phyloP scores from a whole-genome alignment of 2,888 invertebrate genomes.

The Tetragnatha montana region DNA sequence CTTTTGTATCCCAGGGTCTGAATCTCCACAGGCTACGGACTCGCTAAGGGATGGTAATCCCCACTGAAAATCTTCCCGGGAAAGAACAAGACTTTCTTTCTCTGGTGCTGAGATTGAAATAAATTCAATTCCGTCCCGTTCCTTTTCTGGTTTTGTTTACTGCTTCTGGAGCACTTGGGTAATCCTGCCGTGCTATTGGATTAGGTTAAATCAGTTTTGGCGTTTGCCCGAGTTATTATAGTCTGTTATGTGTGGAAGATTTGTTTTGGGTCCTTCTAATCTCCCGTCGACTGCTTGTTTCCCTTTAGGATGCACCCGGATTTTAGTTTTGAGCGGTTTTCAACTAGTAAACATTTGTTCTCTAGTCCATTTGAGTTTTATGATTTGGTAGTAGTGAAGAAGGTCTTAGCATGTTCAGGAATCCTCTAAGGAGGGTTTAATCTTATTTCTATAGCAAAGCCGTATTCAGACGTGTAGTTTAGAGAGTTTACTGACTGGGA shows the following conservation, averaged over 20 bases:
- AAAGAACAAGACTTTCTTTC: neutral
- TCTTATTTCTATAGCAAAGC: too few relatives aligned
- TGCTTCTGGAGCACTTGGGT: neutral
- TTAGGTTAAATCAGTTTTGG: neutral
- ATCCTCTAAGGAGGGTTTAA: too few relatives aligned
- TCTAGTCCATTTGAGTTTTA: neutral
- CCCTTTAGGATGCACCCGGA: neutral
- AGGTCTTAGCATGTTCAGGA: too few relatives aligned
- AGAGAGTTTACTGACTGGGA: too few relatives aligned
- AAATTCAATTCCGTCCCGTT: neutral
- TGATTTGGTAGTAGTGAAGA: neutral
- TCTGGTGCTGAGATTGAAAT: neutral
- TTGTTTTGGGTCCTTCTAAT: neutral
- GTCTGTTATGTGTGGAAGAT: neutral
- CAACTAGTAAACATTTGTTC: neutral
- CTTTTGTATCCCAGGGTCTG: neutral
- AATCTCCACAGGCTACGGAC: neutral
- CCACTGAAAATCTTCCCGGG: neutral
- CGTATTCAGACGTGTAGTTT: too few relatives aligned
- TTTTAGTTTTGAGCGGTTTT: neutral
- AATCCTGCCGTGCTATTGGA: neutral
- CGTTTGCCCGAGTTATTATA: neutral
- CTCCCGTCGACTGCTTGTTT: neutral
- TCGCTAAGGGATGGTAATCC: neutral
- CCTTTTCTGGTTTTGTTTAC: neutral